Conservation (phyloP, 2,113 vertebrate genomes). For the Elaphurus davidianus region DNA sequence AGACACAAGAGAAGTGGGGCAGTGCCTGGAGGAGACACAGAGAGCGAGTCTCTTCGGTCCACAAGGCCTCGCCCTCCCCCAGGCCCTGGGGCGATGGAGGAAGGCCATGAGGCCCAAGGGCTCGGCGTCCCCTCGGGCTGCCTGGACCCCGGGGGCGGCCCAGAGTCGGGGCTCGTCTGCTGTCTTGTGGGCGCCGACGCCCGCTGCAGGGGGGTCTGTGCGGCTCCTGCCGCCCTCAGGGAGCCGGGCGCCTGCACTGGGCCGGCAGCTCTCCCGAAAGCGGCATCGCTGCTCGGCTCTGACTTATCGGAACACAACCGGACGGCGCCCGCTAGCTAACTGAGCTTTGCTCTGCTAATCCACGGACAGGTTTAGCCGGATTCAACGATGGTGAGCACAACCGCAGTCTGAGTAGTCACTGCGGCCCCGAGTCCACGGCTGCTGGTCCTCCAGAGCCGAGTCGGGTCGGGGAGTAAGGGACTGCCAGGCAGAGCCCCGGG, state of each 20-base stretch:
- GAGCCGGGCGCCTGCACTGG: too few relatives aligned
- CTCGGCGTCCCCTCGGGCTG: neutral
- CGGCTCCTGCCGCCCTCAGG: neutral
- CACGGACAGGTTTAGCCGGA: neutral
- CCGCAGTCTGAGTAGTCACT: neutral
- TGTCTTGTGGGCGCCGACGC: neutral
- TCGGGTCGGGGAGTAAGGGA: rapidly evolving
- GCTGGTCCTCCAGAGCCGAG: neutral
- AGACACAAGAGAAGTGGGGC: neutral
- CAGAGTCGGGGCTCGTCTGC: too few relatives aligned
- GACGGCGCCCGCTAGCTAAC: rapidly evolving
- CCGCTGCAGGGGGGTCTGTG: neutral
- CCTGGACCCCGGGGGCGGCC: neutral
- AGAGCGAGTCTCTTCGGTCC: neutral
- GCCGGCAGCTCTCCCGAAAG: neutral
- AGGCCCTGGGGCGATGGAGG: neutral
- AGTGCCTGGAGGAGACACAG: neutral
- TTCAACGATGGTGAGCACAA: neutral
- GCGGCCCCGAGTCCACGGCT: too few relatives aligned
- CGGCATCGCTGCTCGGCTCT: neutral
- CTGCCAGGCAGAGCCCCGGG: rapidly evolving
- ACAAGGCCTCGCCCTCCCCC: rapidly evolving
- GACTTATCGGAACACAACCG: neutral
- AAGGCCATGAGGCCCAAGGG: rapidly evolving
- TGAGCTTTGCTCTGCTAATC: neutral